Conservation (phyloP, 2,888 invertebrate species). For the Keiferia lycopersicella region DNA sequence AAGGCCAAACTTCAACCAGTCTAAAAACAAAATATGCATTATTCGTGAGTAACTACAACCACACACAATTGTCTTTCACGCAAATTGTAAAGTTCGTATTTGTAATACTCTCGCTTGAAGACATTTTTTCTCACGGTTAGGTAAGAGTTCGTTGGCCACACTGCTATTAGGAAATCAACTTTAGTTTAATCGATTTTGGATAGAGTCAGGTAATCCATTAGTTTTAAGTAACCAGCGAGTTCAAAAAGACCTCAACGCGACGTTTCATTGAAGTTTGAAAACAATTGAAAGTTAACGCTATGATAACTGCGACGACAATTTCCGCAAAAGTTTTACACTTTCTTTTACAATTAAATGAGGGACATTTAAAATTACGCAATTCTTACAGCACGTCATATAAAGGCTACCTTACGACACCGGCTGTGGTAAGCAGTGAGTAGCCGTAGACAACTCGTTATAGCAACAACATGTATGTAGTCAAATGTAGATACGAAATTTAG, state of each 20-base stretch:
- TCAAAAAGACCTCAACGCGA: background rate
- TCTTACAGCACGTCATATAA: slow-evolving; percentile 28
- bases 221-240: slow-evolving; percentile 9
- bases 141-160: slow-evolving; percentile 22
- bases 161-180: slow-evolving; percentile 12
- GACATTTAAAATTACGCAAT: slow-evolving; percentile 27
- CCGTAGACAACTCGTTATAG: background rate
- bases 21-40: slow-evolving; percentile 7
- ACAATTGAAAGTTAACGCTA: slow-evolving; percentile 14
- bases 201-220: slow-evolving; percentile 21
- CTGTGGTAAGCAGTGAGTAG: slow-evolving; percentile 15
- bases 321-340: slow-evolving; percentile 26
- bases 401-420: slow-evolving; percentile 30
- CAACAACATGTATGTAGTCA: slow-evolving; percentile 4
- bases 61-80: slow-evolving; percentile 7
- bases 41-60: slow-evolving; percentile 1
- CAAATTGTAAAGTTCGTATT: slow-evolving; percentile 12
- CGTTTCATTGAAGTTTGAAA: slow-evolving; percentile 5
- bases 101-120: slow-evolving; percentile 12
- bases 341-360: slow-evolving; percentile 28
- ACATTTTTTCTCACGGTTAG: slow-evolving; percentile 19
- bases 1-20: slow-evolving; percentile 7
- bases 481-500: background rate
- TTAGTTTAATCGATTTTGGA: slow-evolving; percentile 16
- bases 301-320: slow-evolving; percentile 19